These are phyloP conservation scores for Pterois miles DNA, from an alignment of 2,797 vertebrate species.

Conservation along the genomic window DNA sequence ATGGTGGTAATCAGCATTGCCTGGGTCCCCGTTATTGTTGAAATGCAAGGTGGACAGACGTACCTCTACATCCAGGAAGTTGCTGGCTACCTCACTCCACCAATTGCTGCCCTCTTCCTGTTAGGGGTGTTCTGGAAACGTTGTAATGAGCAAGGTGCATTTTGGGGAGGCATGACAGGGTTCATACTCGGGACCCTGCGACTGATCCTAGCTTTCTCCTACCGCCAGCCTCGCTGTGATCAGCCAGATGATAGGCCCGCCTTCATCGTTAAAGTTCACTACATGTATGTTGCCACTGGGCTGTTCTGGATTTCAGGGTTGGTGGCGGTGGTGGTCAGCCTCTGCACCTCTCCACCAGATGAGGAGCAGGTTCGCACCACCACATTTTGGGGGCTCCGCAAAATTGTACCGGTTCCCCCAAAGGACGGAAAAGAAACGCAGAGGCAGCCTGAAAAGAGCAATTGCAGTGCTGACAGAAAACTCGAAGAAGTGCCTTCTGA, in stretches of 20 bases:
- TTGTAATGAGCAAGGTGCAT: constrained; percentile 96
- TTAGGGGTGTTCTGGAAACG: constrained; percentile 97
- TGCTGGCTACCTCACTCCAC: constrained; percentile 96
- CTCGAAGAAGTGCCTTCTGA: constrained; percentile 79
- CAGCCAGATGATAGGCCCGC: constrained; percentile 90
- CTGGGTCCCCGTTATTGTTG: constrained; percentile 97
- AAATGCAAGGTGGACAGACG: constrained; percentile 99
- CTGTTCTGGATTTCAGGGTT: constrained; percentile 95
- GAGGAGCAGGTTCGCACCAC: constrained; percentile 89
- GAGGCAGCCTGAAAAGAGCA: constrained; percentile 80
- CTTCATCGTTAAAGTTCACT: constrained; percentile 92
- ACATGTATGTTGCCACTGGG: constrained; percentile 95
- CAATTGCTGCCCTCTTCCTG: constrained; percentile 95
- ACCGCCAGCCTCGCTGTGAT: constrained; percentile 92
- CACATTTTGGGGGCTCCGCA: constrained; percentile 91
- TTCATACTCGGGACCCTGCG: constrained; percentile 88
- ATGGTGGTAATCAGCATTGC: constrained; percentile 98
- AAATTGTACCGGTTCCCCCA: constrained; percentile 61
- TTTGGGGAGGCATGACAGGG: constrained; percentile 95
- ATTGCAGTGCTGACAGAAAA: constrained; percentile 66
- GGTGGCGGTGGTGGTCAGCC: constrained; percentile 90
- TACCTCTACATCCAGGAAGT: constrained; percentile 99
- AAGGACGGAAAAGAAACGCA: constrained; percentile 77
- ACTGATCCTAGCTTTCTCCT: constrained; percentile 91
- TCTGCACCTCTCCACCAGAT: constrained; percentile 89